phyloP scores from a whole-genome alignment of 1,140 invertebrate species.

The Tenebrio molitor region DNA sequence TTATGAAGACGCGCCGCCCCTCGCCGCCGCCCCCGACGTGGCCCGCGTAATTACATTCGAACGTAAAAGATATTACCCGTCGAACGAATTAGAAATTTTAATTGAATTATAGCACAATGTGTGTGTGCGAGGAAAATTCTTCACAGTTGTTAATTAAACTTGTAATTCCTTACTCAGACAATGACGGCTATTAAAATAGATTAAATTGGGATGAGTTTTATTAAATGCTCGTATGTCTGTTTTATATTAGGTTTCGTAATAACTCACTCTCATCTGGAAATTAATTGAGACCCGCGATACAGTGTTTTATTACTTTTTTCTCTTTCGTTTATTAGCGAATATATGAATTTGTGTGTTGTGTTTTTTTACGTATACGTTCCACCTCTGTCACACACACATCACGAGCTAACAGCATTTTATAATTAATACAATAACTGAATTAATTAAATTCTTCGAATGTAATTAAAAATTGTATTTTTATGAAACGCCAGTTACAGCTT shows the following conservation, averaged over 20 bases:
- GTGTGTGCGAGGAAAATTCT: conserved; percentile 56
- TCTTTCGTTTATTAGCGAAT: conserved; percentile 50
- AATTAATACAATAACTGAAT: conserved; percentile 47
- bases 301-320: conserved; percentile 52
- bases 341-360: conserved; percentile 36
- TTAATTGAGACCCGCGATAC: conserved; percentile 52
- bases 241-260: conserved; percentile 59
- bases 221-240: conserved; percentile 64
- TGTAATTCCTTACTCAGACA: conserved; percentile 65
- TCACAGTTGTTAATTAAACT: conserved; percentile 65
- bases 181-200: conserved; percentile 66
- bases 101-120: conserved; percentile 58
- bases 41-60: conserved; percentile 49
- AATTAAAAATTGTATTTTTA: conserved; percentile 45
- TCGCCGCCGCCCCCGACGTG: conserved; percentile 9
- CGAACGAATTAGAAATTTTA: conserved; percentile 59
- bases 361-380: conserved; percentile 10
- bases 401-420: conserved; percentile 32
- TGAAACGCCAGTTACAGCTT: conserved; percentile 4
- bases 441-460: conserved; percentile 42
- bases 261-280: conserved; percentile 53
- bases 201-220: conserved; percentile 66
- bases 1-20: conserved; percentile 48
- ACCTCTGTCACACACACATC: conserved; percentile 25
- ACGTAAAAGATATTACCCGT: conserved; percentile 53